Percentiles rank a stretch among this genome's conserved stretches.
phyloP scores from a whole-genome alignment of 1,140 invertebrate species.

The Monomorium pharaonis region DNA sequence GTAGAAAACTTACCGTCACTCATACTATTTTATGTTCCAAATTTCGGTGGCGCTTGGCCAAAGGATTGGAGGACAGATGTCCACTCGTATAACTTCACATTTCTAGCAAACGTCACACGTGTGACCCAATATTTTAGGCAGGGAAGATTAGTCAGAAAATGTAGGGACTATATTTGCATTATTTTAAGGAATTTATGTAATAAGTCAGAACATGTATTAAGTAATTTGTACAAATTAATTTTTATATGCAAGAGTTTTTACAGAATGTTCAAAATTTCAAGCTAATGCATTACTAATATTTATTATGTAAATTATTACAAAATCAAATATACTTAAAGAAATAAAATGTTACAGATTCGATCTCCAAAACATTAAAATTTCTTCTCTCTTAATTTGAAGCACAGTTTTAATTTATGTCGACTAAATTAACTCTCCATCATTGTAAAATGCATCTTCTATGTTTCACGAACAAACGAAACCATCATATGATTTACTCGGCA shows the following conservation, averaged over 20 bases:
- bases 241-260: neutral
- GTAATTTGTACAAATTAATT: neutral
- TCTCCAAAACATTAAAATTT: neutral
- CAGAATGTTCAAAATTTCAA: neutral
- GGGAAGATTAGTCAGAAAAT: neutral
- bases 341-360: neutral
- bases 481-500: neutral
- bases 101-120: neutral
- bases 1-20: constrained; percentile 16
- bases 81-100: neutral
- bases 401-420: neutral
- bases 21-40: constrained; percentile 22
- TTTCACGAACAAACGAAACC: neutral
- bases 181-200: neutral
- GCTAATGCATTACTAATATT: neutral
- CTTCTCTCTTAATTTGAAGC: neutral
- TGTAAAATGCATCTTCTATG: neutral
- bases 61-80: neutral
- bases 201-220: neutral
- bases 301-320: neutral
- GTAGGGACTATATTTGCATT: neutral
- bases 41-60: constrained; percentile 7
- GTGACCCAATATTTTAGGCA: neutral
- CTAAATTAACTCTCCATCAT: constrained; percentile 1
- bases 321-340: neutral